Evolutionary conservation across 2,888 invertebrate species (phyloP).

Genomic region (Chloroclysta siterata): DNA sequence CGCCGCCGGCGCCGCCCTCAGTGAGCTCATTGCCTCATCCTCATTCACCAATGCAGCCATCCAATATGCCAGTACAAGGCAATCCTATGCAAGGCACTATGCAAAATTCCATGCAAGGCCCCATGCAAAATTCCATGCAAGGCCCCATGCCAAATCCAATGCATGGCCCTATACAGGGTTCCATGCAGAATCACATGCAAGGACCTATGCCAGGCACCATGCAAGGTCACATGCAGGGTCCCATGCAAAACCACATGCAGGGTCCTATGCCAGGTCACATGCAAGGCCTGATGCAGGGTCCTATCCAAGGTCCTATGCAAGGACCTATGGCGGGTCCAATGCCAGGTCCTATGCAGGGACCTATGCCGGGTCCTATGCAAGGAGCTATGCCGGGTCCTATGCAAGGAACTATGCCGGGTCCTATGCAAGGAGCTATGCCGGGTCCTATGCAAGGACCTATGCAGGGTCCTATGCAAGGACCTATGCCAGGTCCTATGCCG

Average conservation of each 20-base stretch:
- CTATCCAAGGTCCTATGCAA: conserved; percentile 13
- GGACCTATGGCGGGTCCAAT: not conserved
- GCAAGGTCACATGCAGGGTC: conserved; percentile 34
- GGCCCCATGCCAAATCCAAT: not conserved
- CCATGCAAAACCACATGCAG: conserved; percentile 40
- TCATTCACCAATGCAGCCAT: conserved; percentile 6
- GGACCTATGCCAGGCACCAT: conserved; percentile 21
- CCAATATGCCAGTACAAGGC: not conserved
- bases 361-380: not conserved
- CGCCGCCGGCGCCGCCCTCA: conserved; percentile 38
- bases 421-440: conserved; percentile 13
- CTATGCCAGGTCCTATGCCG: not conserved
- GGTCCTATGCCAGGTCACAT: conserved; percentile 22
- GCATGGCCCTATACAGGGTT: conserved; percentile 17
- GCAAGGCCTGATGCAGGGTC: conserved; percentile 1
- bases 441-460: not conserved
- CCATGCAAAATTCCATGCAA: not conserved
- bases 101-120: conserved; percentile 5
- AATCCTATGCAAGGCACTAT: conserved; percentile 4
- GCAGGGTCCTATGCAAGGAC: not conserved
- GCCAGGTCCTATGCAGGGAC: not conserved
- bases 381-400: not conserved
- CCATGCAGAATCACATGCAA: conserved; percentile 30
- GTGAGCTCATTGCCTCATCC: not conserved
- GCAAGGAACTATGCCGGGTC: conserved; percentile 24